Base-by-base conservation (phyloP, 2,888 invertebrate species). In the Eumacrocentrus americanus region DNA sequence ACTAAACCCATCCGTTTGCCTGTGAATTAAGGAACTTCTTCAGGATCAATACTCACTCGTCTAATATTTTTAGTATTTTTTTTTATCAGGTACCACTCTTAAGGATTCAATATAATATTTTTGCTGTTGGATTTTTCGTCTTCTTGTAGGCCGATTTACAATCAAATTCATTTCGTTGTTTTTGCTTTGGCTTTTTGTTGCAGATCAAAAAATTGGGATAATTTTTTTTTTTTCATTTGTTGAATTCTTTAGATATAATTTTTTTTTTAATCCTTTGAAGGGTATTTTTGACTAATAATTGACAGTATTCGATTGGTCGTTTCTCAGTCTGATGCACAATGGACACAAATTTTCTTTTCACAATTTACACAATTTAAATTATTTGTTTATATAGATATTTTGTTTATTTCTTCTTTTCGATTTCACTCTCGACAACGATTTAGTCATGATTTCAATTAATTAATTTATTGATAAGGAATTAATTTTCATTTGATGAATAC, bases 261-360 rank as follows among this genome's bases (percentile, higher is more conserved):
- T 12, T 46, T 46, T 20, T 18, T 42, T 42, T 11, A 11, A 18
- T 20, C 9, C 1, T 42, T 11, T 42, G 18, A 20, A 18, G 12
- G 9, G 9, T 20, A 18, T 11, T 18, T 20, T 18, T 9, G 9
- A 42, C 60, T 68, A 66, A 63, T 76, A 75, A 76, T 76, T 75
- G 76, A 75, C 75, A 70, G 58, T 58, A 66, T 67, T 71, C 67
- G 63, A 63, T 69, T 70, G 65, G 68, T 69, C 67, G 68, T 67
- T 65, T 23, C 23, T 22, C 23, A 46, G 11, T 9, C 12, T n/a
- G 7, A 25, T 29, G 29, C 25, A 25, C 20, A 46, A 25, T 46
- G 23, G 12, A 25, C 25, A 46, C 25, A n/a, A 29, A 29, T n/a
- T 44, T 22, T 9, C 2, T n/a, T 46, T n/a, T n/a, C n/a, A n/a